Conservation (phyloP, 1,140 invertebrate species). For the Drosophila seguyi region DNA sequence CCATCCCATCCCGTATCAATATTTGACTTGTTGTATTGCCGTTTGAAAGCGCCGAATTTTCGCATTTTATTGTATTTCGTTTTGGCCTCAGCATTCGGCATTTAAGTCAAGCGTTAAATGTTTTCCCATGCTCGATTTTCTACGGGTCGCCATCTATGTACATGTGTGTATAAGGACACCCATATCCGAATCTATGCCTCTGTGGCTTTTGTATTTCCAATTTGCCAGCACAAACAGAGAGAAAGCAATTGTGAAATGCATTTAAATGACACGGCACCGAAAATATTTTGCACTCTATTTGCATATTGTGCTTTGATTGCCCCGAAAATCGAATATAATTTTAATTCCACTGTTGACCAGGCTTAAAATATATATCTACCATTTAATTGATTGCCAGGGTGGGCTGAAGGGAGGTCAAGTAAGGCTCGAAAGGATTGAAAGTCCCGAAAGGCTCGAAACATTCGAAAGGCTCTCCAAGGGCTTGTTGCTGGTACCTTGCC, state of each 20-base stretch:
- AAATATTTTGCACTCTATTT: constrained; percentile 60
- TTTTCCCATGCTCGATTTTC: constrained; percentile 66
- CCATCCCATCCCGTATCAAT: constrained; percentile 53
- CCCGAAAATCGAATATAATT: constrained; percentile 49
- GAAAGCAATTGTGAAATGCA: constrained; percentile 69
- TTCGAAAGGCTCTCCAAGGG: neutral
- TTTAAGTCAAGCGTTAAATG: constrained; percentile 76
- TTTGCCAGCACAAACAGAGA: constrained; percentile 69
- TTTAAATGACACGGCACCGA: constrained; percentile 60
- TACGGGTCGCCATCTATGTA: constrained; percentile 36
- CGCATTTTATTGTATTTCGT: constrained; percentile 29
- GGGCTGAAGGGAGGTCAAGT: constrained; percentile 7
- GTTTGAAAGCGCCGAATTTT: constrained; percentile 53
- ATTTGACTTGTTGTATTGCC: constrained; percentile 79
- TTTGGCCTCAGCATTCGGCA: constrained; percentile 43
- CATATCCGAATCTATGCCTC: constrained; percentile 42
- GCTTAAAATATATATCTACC: constrained; percentile 29
- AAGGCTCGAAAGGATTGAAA: neutral
- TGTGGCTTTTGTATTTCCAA: constrained; percentile 57
- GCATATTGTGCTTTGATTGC: constrained; percentile 42
- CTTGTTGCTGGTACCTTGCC: neutral
- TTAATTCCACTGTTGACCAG: constrained; percentile 40
- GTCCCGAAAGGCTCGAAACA: neutral
- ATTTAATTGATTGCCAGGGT: constrained; percentile 67
- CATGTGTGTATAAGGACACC: constrained; percentile 9